phyloP scores from a whole-genome alignment of 1,140 invertebrate species.

The Papilio glaucus region DNA sequence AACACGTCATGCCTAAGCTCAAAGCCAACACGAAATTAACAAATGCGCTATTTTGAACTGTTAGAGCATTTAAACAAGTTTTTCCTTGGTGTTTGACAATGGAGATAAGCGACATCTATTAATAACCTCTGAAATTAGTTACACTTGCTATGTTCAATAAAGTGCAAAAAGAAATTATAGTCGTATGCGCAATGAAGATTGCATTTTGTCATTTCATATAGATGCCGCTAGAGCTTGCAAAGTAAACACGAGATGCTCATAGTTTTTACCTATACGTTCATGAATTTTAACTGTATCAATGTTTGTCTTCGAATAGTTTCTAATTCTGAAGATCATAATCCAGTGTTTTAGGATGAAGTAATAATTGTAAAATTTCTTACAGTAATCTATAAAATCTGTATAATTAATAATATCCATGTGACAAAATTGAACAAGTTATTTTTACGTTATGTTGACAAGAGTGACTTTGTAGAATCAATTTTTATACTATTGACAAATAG shows the following conservation, averaged over 20 bases:
- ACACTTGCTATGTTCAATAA: not conserved
- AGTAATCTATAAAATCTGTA: no score
- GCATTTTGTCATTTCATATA: constrained; percentile 4
- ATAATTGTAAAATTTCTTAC: no score
- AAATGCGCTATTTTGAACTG: no score
- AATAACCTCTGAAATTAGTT: not conserved
- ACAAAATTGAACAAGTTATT: not conserved
- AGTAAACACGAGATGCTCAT: not conserved
- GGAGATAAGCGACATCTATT: constrained; percentile 2
- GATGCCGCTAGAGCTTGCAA: constrained; percentile 13
- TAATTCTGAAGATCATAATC: not conserved
- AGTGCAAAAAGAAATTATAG: not conserved
- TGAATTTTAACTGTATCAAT: not conserved
- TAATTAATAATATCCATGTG: not conserved
- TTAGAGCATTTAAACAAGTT: no score
- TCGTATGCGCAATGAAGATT: constrained; percentile 22
- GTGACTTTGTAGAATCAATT: not conserved
- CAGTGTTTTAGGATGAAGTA: no score
- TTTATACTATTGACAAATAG: not conserved
- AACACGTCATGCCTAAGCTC: no score
- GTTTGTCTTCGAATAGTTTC: not conserved
- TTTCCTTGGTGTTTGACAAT: not conserved
- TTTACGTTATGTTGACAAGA: not conserved
- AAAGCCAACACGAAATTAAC: no score
- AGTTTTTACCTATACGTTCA: not conserved